Evolutionary conservation across 2,888 invertebrate genomes (phyloP).

Genomic region (Sesia bembeciformis): DNA sequence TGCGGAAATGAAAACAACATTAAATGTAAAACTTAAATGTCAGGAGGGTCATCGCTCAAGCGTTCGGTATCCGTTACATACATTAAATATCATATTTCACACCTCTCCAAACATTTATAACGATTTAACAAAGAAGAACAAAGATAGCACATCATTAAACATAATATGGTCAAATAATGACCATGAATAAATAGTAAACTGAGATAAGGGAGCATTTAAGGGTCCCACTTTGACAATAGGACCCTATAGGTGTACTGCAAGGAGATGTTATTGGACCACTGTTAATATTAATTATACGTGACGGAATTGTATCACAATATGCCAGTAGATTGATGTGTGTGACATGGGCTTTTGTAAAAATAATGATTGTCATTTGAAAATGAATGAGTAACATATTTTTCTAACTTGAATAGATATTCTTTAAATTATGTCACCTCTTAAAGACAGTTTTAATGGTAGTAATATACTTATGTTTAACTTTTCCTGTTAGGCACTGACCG

Average conservation of each 20-base stretch:
- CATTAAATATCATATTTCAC: slow-evolving; percentile 65
- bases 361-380: slow-evolving; percentile 6
- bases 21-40: not conserved
- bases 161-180: slow-evolving; percentile 72
- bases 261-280: slow-evolving; percentile 43
- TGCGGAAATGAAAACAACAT: too few species aligned
- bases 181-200: slow-evolving; percentile 69
- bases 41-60: not conserved
- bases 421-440: too few species aligned
- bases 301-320: slow-evolving; percentile 63
- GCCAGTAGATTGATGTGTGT: slow-evolving; percentile 40
- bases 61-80: slow-evolving; percentile 42
- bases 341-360: slow-evolving; percentile 1
- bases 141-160: slow-evolving; percentile 66
- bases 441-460: too few species aligned
- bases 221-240: slow-evolving; percentile 48
- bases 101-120: slow-evolving; percentile 51
- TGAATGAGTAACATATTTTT: not conserved
- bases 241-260: slow-evolving; percentile 47
- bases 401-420: not conserved
- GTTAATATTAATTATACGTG: slow-evolving; percentile 58
- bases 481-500: too few species aligned
- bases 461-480: too few species aligned
- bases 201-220: slow-evolving; percentile 41
- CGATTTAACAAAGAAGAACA: slow-evolving; percentile 57